A percentile compares a stretch with the other conserved stretches of the same genome.
Evolutionary conservation across 2,888 invertebrate species (phyloP).

Genomic region (Pristionchus fissidentatus): DNA sequence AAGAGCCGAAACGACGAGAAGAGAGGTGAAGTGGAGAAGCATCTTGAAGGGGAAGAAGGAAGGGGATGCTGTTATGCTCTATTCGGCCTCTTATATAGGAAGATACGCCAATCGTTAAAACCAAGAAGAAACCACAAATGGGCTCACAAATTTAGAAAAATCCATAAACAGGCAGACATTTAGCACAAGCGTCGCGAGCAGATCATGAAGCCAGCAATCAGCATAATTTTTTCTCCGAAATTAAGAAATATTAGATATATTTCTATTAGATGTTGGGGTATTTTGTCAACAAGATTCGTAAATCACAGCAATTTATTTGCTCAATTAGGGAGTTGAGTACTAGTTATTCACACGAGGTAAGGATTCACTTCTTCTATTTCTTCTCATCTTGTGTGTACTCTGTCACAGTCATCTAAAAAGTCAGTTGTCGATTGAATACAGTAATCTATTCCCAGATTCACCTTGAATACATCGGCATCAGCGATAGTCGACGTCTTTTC

Average conservation of each 20-base stretch:
- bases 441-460: background rate
- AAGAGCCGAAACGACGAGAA: background rate
- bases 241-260: no score
- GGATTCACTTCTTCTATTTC: background rate
- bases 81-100: background rate
- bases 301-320: slow-evolving; percentile 21
- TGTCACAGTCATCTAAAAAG: slow-evolving; percentile 1
- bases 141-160: background rate
- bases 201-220: no score
- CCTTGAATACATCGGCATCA: slow-evolving; percentile 21
- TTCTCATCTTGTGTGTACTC: background rate
- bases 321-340: background rate
- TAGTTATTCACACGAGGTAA: slow-evolving; percentile 8
- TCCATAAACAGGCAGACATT: background rate
- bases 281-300: no score
- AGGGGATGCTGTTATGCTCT: background rate
- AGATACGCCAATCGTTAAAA: background rate
- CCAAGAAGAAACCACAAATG: background rate
- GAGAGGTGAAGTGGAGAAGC: background rate
- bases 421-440: background rate
- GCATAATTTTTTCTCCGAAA: no score
- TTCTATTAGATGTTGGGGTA: no score
- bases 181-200: background rate
- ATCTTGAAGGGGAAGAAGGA: background rate
- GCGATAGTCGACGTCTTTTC: background rate